Conservation (phyloP, 2,797 vertebrate genomes). For the Parauchenoglanis ngamensis region DNA sequence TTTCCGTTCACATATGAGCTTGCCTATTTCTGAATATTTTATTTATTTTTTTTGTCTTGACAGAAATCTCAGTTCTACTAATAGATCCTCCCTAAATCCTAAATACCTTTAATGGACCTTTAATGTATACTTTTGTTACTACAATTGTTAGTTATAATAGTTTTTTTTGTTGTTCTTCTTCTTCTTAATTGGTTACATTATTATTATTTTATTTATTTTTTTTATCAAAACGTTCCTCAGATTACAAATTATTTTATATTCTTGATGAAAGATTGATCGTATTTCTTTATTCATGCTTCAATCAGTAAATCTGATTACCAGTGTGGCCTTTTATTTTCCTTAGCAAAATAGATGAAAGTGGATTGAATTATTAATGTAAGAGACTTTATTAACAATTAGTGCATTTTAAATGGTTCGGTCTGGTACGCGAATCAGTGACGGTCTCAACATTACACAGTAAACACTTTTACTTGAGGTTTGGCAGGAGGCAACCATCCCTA, state of each 20-base stretch:
- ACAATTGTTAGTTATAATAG: not conserved
- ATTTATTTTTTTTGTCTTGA: not conserved
- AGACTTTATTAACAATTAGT: not conserved
- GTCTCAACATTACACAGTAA: slow-evolving; percentile 16
- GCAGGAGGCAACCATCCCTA: not conserved
- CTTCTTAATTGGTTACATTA: not conserved
- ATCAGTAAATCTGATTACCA: not conserved
- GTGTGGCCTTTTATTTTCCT: not conserved
- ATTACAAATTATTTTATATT: not conserved
- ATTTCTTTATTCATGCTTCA: not conserved
- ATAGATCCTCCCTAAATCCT: too few relatives aligned
- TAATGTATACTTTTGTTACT: not conserved
- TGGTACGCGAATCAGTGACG: not conserved
- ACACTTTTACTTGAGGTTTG: slow-evolving; percentile 24
- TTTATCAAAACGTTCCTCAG: not conserved
- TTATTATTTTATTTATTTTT: not conserved
- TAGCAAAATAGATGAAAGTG: not conserved
- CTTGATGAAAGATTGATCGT: not conserved
- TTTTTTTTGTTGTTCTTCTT: not conserved
- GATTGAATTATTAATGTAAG: not conserved
- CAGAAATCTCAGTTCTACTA: not conserved
- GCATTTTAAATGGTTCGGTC: slow-evolving; percentile 1
- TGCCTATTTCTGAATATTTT: not conserved
- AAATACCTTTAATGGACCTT: not conserved
- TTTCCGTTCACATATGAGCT: not conserved